Evolutionary conservation across 2,888 invertebrate species (phyloP), one percentile per base, ranked within the genome.

Genomic region (Syritta pipiens): DNA sequence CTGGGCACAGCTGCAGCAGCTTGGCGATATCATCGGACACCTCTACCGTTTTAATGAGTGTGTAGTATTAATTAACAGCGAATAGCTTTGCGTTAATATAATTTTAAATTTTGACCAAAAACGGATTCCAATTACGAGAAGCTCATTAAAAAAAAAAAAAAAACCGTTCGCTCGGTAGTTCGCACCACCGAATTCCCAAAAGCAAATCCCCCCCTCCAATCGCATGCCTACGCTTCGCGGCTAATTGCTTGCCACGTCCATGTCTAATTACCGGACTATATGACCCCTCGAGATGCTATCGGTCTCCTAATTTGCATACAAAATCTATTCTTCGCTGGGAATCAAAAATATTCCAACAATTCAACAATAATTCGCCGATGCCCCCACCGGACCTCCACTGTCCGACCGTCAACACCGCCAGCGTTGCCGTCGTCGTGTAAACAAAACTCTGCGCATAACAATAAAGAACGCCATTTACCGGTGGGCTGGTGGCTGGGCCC

Each of bases 381-480:
- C 53, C 22, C 51, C 49, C 10, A 12, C 4, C 17, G 49, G 28
- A 49, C 40, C 26, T 40, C 28, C 22, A 12, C n/a, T n/a, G n/a
- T n/a, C n/a, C n/a, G n/a, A 35, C 35, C 12, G 5, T 10, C 35
- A 17, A 17, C n/a, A 17, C 40, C n/a, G 53, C 19, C 14, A 6
- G 5, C 35, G 40, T n/a, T n/a, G 14, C 44, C 40, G 46, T 37
- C 20, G 44, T 59, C 51, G 65, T 71, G 76, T 59, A 40, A 77
- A 65, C 63, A 77, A 51, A 77, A 59, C 51, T 19, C 30, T 40
- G 44, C 57, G 71, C 40, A 67, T 72, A 77, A 77, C 77, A 77
- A 77, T 77, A 77, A 77, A 77, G 72, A 72, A 77, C 72, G 48
- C 12, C 53, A 60, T 44, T 60, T 72, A 60, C 72, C n/a, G 46